Evolutionary conservation across 92 coral and sea anemone genomes (phyloP).

Genomic region (Parazoanthus swiftii): DNA sequence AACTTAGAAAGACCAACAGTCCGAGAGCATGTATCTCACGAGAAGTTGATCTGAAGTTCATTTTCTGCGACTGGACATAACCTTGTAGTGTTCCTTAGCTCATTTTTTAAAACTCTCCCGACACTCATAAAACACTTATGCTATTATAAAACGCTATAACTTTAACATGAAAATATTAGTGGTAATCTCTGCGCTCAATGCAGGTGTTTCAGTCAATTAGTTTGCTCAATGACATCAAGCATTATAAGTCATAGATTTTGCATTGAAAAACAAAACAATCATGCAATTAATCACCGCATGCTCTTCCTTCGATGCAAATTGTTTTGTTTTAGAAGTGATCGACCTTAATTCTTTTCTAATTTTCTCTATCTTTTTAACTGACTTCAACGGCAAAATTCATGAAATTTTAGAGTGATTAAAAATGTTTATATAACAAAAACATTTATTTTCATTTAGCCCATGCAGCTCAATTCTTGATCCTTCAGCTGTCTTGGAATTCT

Average conservation of each 20-base stretch:
- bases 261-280: background rate
- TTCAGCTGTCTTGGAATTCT: background rate
- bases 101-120: background rate
- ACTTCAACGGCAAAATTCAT: background rate
- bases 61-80: background rate
- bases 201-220: background rate
- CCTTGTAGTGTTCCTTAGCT: background rate
- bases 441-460: background rate
- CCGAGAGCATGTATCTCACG: background rate
- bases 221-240: background rate
- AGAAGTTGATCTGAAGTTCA: background rate
- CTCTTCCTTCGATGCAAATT: background rate
- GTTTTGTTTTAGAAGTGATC: background rate
- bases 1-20: background rate
- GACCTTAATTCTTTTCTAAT: background rate
- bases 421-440: no score
- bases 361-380: no score
- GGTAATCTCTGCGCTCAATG: background rate
- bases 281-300: background rate
- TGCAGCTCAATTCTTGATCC: background rate
- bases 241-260: background rate
- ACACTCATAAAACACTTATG: background rate
- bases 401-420: background rate
- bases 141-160: background rate
- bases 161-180: background rate